Base-by-base conservation (phyloP, 2,888 invertebrate species). In the Ctena decussata region DNA sequence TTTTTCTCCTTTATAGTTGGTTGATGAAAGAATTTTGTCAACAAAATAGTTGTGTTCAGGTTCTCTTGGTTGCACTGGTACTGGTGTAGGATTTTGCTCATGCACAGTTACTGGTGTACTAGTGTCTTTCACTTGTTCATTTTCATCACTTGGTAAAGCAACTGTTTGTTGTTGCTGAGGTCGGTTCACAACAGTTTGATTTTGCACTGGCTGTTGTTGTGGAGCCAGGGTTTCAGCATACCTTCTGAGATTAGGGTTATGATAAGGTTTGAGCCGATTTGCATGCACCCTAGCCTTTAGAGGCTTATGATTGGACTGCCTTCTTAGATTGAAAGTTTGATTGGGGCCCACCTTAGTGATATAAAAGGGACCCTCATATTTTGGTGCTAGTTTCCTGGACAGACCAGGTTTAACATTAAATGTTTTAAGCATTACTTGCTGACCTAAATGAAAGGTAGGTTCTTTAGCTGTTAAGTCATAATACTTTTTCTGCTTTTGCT, bases 351-450 rank as follows among this genome's bases (percentile, higher is more conserved):
- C 39, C 3, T 86, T 60, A 1, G 41, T 73, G 3, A 86, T 86
- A 18, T 76, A 37, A 44, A 65, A 87, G 44, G 87, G 87, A 32
- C 85, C 87, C 39, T 71, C 80, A 72, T 71, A 87, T 37, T 80
- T 85, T 3, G 49, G 77, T 18, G 53, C 2, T 18, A 80, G 73
- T 73, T 87, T 82, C n/a, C 41, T 80, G 24, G 80, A 84, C 12
- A 75, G 21, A 18, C 85, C 85, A 24, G 27, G 35, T 21, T 53
- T 46, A 3, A 71, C 41, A 8, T 78, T n/a, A 27, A n/a, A n/a
- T n/a, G n/a, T n/a, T n/a, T n/a, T n/a, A n/a, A n/a, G n/a, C n/a
- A n/a, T n/a, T 78, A 41, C 82, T 32, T 74, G 30, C 44, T 82
- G 69, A 21, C 82, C 75, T 32, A 78, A 6, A n/a, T n/a, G 1